Evolutionary conservation across 2,797 vertebrate species (phyloP).

Genomic region (Carcharodon carcharias): DNA sequence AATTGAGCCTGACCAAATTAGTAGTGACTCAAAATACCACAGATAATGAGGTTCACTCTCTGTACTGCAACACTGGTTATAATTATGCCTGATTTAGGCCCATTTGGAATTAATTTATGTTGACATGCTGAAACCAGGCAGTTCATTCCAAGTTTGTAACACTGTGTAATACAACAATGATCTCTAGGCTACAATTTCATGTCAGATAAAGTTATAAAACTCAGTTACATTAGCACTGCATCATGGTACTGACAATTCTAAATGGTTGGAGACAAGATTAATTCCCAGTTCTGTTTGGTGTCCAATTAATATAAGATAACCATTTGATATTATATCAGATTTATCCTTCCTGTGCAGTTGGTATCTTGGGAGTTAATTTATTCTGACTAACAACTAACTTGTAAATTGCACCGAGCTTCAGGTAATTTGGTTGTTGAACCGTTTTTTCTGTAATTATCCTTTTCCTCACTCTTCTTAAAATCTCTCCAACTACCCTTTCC

Average conservation of each 20-base stretch:
- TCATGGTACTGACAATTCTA: background rate
- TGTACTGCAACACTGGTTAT: background rate
- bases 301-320: background rate
- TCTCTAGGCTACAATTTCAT: background rate
- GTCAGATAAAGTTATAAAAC: background rate
- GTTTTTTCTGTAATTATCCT: background rate
- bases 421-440: background rate
- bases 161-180: background rate
- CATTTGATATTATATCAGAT: background rate
- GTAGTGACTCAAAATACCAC: background rate
- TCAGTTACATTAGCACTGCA: background rate
- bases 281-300: background rate
- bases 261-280: background rate
- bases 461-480: background rate
- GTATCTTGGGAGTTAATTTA: background rate
- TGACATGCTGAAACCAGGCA: background rate
- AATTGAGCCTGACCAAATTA: background rate
- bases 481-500: background rate
- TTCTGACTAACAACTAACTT: background rate
- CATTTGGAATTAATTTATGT: background rate
- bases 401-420: background rate
- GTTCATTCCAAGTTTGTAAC: background rate
- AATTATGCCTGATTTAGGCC: background rate
- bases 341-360: background rate
- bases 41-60: background rate